Conservation (phyloP, 2,888 invertebrate genomes). For the Palloptera scutellata region DNA sequence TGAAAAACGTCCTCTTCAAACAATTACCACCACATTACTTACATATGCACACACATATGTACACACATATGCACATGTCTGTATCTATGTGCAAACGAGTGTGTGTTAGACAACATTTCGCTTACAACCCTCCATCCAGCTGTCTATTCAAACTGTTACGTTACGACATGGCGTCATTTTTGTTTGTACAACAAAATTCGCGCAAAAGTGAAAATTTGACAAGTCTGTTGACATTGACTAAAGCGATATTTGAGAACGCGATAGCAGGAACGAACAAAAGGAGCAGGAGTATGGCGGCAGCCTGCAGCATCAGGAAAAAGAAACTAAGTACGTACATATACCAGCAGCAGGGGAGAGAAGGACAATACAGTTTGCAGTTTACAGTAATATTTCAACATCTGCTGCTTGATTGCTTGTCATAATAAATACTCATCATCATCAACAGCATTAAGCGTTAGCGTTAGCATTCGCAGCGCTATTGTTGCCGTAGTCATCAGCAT, state of each 20-base stretch:
- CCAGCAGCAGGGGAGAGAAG: no score
- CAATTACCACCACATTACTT: slow-evolving; percentile 7
- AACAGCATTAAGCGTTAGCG: slow-evolving; percentile 3
- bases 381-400: slow-evolving; percentile 29
- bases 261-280: no score
- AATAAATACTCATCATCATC: slow-evolving; percentile 35
- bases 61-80: background rate
- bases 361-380: background rate
- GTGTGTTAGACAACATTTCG: background rate
- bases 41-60: background rate
- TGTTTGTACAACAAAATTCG: slow-evolving; percentile 3
- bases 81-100: background rate
- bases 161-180: background rate
- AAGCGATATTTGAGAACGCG: background rate
- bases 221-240: slow-evolving; percentile 25
- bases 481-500: background rate
- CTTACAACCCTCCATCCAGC: background rate
- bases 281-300: no score
- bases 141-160: background rate
- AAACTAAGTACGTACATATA: no score
- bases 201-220: slow-evolving; percentile 17
- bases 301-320: no score
- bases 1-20: slow-evolving; percentile 6
- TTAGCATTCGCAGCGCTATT: background rate
- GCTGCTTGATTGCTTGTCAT: slow-evolving; percentile 39